Evolutionary conservation across 2,113 vertebrate genomes (phyloP).

Genomic region (Silurus meridionalis): DNA sequence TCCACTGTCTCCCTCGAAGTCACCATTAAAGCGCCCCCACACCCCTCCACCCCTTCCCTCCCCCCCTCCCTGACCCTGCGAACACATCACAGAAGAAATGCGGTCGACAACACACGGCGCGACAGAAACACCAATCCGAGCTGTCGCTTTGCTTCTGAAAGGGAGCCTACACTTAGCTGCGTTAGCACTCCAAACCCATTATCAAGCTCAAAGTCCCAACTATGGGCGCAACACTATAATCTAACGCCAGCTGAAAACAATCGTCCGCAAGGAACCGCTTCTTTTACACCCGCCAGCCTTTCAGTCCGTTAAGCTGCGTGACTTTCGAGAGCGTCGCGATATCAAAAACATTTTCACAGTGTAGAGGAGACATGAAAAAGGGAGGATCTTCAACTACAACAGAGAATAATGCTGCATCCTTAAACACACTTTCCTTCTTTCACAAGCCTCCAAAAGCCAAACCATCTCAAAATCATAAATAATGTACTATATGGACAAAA

Average conservation of each 20-base stretch:
- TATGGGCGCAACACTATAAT: background rate
- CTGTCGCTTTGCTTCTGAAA: background rate
- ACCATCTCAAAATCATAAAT: background rate
- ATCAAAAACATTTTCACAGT: background rate
- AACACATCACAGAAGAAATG: background rate
- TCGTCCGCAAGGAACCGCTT: background rate
- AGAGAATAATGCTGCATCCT: background rate
- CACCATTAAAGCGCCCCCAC: background rate
- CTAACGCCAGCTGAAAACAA: conserved; percentile 3
- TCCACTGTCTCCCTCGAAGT: background rate
- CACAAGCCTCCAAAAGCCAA: background rate
- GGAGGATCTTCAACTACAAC: background rate
- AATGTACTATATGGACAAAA: no score
- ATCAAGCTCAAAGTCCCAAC: conserved; percentile 4
- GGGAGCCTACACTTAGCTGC: conserved; percentile 29
- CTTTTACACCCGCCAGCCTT: background rate
- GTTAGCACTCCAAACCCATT: conserved; percentile 22
- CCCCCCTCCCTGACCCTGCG: background rate
- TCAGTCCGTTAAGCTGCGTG: background rate
- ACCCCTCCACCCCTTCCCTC: background rate
- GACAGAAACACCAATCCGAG: background rate
- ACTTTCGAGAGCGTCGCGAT: background rate
- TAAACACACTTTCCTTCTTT: background rate
- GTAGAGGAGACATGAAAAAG: background rate
- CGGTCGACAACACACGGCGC: background rate